phyloP scores from a whole-genome alignment of 64 coral and sea anemone species.

The Actinia equina region DNA sequence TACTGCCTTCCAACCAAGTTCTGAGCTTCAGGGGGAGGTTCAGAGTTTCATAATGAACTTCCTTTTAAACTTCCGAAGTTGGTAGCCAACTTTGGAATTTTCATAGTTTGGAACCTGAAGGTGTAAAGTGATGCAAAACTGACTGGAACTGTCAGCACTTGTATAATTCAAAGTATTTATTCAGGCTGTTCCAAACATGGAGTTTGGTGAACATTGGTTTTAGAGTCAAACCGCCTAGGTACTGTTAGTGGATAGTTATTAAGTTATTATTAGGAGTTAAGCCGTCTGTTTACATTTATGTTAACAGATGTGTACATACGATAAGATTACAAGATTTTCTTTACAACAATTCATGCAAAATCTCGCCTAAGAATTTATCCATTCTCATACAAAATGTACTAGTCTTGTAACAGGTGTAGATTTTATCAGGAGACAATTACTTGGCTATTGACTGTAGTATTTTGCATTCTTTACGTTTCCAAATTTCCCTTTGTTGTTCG shows the following conservation, averaged over 20 bases:
- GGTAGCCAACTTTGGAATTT: no score
- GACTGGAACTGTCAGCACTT: no score
- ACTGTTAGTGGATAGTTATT: neutral
- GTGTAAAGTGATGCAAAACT: no score
- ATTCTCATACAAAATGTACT: conserved; percentile 9
- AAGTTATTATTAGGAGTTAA: conserved; percentile 11
- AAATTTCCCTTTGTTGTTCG: neutral
- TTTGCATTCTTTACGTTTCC: neutral
- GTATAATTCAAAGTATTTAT: neutral
- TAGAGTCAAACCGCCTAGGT: neutral
- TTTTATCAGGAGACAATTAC: neutral
- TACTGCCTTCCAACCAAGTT: no score
- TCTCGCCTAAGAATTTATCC: neutral
- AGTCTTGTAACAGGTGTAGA: neutral
- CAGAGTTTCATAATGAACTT: no score
- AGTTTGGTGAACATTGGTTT: neutral
- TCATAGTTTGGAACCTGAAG: no score
- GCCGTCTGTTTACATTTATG: neutral
- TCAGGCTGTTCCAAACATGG: neutral
- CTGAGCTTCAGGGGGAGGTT: no score
- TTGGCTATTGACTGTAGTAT: neutral
- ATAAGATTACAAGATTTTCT: neutral
- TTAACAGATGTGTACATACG: neutral
- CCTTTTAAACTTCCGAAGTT: no score
- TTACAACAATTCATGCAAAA: conserved; percentile 4